Evolutionary conservation across 1,140 invertebrate species (phyloP).

Genomic region (Hyposmocoma kahamanoa): DNA sequence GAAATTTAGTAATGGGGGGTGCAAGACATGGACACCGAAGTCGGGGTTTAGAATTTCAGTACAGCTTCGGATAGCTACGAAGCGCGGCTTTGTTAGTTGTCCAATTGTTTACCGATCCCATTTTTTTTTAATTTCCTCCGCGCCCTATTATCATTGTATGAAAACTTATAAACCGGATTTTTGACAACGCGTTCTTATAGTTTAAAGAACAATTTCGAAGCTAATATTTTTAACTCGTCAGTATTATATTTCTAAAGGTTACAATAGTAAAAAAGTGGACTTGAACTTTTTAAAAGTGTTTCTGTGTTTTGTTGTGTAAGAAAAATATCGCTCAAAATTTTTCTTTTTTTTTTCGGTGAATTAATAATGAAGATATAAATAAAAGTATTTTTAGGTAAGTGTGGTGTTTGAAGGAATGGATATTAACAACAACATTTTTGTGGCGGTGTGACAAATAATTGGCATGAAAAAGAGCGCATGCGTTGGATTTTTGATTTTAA

Average conservation of each 20-base stretch:
- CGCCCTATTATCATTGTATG: slow-evolving; percentile 25
- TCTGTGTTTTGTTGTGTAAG: slow-evolving; percentile 19
- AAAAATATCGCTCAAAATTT: slow-evolving; percentile 11
- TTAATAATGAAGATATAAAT: slow-evolving; percentile 16
- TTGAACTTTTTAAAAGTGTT: slow-evolving; percentile 32
- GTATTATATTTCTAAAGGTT: slow-evolving; percentile 12
- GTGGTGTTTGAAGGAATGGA: slow-evolving; percentile 40
- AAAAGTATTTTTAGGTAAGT: slow-evolving; percentile 51
- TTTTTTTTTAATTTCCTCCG: slow-evolving; percentile 55
- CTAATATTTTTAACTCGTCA: not conserved
- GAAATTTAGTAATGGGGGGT: slow-evolving; percentile 72
- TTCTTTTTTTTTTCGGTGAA: slow-evolving; percentile 3
- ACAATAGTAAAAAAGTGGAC: slow-evolving; percentile 25
- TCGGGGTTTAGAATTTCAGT: slow-evolving; percentile 73
- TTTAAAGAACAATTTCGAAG: not conserved
- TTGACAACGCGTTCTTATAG: slow-evolving; percentile 7
- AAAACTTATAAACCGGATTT: slow-evolving; percentile 24
- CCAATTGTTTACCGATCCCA: slow-evolving; percentile 56
- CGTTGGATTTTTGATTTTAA: slow-evolving; percentile 7
- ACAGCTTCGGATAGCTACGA: slow-evolving; percentile 69
- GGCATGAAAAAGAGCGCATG: slow-evolving; percentile 56
- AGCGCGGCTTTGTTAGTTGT: slow-evolving; percentile 63
- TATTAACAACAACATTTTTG: slow-evolving; percentile 35
- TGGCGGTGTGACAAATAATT: slow-evolving; percentile 56
- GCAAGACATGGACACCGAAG: slow-evolving; percentile 65